Evolutionary conservation across 37 sponge, comb jelly and placozoan species (phyloP), one percentile per base, ranked within the genome.

Genomic region (Eunapius fragilis): DNA sequence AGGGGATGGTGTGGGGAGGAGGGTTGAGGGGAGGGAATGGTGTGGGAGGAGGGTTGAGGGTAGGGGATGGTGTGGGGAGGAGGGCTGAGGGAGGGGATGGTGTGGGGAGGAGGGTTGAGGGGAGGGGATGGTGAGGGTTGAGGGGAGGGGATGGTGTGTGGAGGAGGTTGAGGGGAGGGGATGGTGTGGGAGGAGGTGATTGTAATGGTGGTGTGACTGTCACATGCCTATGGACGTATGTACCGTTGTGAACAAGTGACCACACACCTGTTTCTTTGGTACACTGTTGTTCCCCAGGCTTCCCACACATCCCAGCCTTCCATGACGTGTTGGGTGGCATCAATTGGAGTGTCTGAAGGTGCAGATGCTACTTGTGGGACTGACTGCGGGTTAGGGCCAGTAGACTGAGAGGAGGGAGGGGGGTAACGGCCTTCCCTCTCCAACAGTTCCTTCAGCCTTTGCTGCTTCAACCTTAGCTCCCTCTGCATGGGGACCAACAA

Each of bases 41-140:
- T 6, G 25, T 31, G 75, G 36, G 36, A 68, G 26, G 22, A 19
- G 14, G 58, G 58, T 37, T 26, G 48, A 2, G 68, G 33, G 86
- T n/a, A 41, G 76, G 41, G 68, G 68, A 68, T 74, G 74, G 74
- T 32, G 73, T 38, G 41, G 31, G 58, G 73, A 75, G 76, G 74
- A 34, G 76, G 26, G 74, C 34, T 28, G 28, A 12, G 74, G 70
- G 6, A 41, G 83, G 76, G 2, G 83, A 75, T 0, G 30, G 80
- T 6, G 45, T 23, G 41, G 25, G 80, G 24, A 32, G 34, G 80
- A 67, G 80, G 80, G 30, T 24, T 6, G 75, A 11, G n/a, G 30
- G 79, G 35, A 38, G 26, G 79, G 45, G 11, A 24, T 67, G 26
- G n/a, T 17, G 45, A 30, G 11, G 45, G 49, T 6, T 13, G 48